Conservation (phyloP, 2,888 invertebrate species). For the Agelastica alni region DNA sequence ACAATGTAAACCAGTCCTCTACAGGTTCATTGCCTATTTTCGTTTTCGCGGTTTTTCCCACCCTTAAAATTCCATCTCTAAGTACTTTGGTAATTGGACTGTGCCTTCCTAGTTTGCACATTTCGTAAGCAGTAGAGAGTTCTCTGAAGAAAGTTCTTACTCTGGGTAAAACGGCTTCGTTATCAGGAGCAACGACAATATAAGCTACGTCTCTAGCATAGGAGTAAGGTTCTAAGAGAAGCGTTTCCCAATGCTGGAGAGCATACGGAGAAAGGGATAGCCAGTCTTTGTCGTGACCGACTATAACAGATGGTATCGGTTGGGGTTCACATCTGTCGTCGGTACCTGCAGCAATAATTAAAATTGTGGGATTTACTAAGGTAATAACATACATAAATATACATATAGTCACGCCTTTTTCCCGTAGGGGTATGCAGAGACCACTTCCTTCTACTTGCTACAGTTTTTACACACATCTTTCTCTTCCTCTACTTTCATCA, state of each 20-base stretch:
- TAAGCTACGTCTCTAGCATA: slow-evolving; percentile 93
- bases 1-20: slow-evolving; percentile 87
- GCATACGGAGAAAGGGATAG: slow-evolving; percentile 92
- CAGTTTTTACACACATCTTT: too few species aligned
- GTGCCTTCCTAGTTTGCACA: slow-evolving; percentile 91
- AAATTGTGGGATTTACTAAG: too few species aligned
- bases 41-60: slow-evolving; percentile 69
- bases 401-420: too few species aligned
- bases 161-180: slow-evolving; percentile 77
- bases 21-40: slow-evolving; percentile 67
- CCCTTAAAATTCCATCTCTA: slow-evolving; percentile 85
- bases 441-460: too few species aligned
- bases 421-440: too few species aligned
- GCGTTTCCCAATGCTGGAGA: slow-evolving; percentile 93
- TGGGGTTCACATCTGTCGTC: slow-evolving; percentile 97
- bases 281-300: slow-evolving; percentile 96
- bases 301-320: slow-evolving; percentile 91
- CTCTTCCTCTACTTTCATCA: too few species aligned
- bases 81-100: slow-evolving; percentile 84
- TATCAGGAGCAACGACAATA: slow-evolving; percentile 92
- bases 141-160: slow-evolving; percentile 90
- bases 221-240: slow-evolving; percentile 97
- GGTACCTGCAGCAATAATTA: too few species aligned
- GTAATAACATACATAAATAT: too few species aligned
- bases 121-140: slow-evolving; percentile 90